These are phyloP conservation scores for Habroteleia sp. DNA, from an alignment of 2,888 invertebrate species.

Conservation along the genomic window DNA sequence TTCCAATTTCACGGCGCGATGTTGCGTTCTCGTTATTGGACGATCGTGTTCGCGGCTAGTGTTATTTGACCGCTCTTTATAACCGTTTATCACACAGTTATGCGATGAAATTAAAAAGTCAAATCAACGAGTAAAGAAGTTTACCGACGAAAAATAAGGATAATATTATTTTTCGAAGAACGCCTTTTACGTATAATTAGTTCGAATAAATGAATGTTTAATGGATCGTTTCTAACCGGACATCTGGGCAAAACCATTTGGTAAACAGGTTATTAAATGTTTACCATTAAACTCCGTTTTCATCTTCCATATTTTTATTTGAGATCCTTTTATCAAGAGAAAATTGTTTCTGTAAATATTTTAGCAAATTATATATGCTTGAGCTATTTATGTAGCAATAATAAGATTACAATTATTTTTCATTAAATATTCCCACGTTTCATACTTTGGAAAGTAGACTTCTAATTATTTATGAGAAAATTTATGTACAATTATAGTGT, in stretches of 20 bases:
- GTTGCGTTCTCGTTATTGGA: conserved; percentile 59
- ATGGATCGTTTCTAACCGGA: conserved; percentile 15
- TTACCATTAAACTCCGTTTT: not conserved
- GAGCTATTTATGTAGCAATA: too few relatives aligned
- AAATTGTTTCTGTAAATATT: too few relatives aligned
- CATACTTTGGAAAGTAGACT: too few relatives aligned
- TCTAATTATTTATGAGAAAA: too few relatives aligned
- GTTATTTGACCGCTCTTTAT: conserved; percentile 52
- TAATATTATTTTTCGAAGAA: conserved; percentile 32
- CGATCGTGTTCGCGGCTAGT: conserved; percentile 53
- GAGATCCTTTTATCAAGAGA: too few relatives aligned
- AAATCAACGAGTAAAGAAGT: conserved; percentile 45
- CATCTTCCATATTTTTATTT: too few relatives aligned
- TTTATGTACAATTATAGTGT: too few relatives aligned
- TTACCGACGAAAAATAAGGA: conserved; percentile 39
- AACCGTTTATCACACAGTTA: conserved; percentile 48
- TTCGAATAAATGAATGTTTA: conserved; percentile 46
- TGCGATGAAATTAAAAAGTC: conserved; percentile 58
- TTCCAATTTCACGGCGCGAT: conserved; percentile 58
- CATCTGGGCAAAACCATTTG: conserved; percentile 10
- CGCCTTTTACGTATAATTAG: conserved; percentile 24
- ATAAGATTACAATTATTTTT: too few relatives aligned
- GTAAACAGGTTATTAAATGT: conserved; percentile 42
- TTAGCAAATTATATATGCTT: too few relatives aligned
- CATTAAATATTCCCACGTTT: too few relatives aligned